phyloP scores from a whole-genome alignment of 2,113 vertebrate genomes.

The Seriola dumerili region DNA sequence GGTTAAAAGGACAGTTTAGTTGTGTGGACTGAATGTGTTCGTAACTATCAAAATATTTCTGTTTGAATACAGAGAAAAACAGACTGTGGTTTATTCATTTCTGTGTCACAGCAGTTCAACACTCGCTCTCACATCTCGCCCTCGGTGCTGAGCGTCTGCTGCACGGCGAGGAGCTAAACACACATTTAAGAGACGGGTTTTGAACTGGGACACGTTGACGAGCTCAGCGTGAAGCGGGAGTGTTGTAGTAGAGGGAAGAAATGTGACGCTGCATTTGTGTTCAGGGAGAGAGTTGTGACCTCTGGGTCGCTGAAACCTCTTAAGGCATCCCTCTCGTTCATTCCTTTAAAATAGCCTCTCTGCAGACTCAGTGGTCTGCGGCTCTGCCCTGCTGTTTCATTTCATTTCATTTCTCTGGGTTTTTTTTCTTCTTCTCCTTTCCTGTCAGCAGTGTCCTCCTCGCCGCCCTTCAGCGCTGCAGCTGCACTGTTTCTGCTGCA shows the following conservation, averaged over 20 bases:
- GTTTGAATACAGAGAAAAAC: too few relatives aligned
- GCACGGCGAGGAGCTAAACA: not conserved
- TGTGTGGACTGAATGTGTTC: too few relatives aligned
- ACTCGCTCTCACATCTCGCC: too few relatives aligned
- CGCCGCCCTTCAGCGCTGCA: slow-evolving; percentile 57
- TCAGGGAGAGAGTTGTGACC: slow-evolving; percentile 42
- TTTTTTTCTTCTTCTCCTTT: slow-evolving; percentile 2
- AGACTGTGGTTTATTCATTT: too few relatives aligned
- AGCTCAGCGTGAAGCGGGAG: not conserved
- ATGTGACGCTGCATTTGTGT: slow-evolving; percentile 38
- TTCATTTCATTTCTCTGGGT: slow-evolving; percentile 36
- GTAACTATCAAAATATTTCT: too few relatives aligned
- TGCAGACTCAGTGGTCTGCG: slow-evolving; percentile 48
- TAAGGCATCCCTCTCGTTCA: slow-evolving; percentile 10
- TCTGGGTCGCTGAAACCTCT: slow-evolving; percentile 47
- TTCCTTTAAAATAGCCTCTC: slow-evolving; percentile 35
- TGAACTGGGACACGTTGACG: not conserved
- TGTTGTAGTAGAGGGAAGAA: not conserved
- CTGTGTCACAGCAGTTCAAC: too few relatives aligned
- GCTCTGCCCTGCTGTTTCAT: slow-evolving; percentile 47
- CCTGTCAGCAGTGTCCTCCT: slow-evolving; percentile 61
- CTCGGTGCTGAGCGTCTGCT: too few relatives aligned
- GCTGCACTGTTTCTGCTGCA: slow-evolving; percentile 62
- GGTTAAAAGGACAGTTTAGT: too few relatives aligned
- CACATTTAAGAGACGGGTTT: not conserved